phyloP scores from a whole-genome alignment of 2,113 vertebrate species.

The Ptilonorhynchus violaceus region DNA sequence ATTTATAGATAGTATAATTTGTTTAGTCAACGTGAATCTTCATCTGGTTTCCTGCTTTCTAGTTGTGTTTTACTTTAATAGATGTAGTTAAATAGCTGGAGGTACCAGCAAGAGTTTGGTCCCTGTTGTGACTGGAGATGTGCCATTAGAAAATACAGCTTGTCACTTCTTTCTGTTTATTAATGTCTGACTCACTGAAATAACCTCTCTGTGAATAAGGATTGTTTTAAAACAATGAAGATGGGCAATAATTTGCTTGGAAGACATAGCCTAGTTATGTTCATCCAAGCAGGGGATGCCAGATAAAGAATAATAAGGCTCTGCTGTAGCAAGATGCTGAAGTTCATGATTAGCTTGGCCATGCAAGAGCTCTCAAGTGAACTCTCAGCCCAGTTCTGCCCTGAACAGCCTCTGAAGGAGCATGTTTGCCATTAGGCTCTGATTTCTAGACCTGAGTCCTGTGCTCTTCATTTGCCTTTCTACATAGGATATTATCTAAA shows the following conservation, averaged over 20 bases:
- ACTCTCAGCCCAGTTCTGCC: neutral
- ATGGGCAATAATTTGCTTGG: neutral
- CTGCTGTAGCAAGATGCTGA: neutral
- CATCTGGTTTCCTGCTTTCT: neutral
- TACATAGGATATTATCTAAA: no score
- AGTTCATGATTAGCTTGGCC: neutral
- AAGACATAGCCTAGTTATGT: neutral
- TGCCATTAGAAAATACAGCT: neutral
- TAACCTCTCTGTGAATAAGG: neutral
- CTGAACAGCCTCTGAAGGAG: neutral
- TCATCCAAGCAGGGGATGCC: neutral
- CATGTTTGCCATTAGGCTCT: neutral
- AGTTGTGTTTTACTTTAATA: neutral
- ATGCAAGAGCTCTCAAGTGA: neutral
- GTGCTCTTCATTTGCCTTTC: neutral
- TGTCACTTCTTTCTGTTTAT: neutral
- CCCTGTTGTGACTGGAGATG: neutral
- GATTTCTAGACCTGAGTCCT: neutral
- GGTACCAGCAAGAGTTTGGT: neutral
- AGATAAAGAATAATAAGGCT: neutral
- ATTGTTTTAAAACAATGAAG: neutral
- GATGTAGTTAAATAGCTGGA: neutral
- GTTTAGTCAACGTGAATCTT: neutral
- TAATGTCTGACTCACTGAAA: neutral
- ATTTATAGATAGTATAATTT: neutral